Conservation (phyloP, 1,140 invertebrate genomes). For the Neodiprion lecontei region DNA sequence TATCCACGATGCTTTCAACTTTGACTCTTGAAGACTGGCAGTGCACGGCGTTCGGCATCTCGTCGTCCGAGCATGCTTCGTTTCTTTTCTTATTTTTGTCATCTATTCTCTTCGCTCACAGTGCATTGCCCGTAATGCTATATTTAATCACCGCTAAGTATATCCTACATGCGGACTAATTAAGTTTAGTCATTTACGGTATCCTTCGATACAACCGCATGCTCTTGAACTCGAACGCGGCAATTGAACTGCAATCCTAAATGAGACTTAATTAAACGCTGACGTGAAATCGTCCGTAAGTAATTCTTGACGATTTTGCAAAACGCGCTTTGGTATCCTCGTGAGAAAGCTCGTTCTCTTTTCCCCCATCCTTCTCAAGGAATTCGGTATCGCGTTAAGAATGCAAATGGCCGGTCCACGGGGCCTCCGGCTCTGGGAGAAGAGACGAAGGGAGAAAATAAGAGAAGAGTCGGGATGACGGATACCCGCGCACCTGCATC, state of each 20-base stretch:
- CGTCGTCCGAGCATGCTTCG: background rate
- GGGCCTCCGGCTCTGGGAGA: background rate
- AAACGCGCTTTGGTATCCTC: background rate
- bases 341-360: background rate
- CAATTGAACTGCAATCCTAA: too few species aligned
- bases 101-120: too few species aligned
- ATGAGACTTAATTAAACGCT: too few species aligned
- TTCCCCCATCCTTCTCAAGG: background rate
- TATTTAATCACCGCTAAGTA: too few species aligned
- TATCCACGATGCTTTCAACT: background rate
- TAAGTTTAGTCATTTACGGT: too few species aligned
- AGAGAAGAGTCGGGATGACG: background rate
- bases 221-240: too few species aligned
- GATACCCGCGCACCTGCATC: background rate
- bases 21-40: background rate
- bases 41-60: too few species aligned
- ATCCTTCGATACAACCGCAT: too few species aligned
- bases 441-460: background rate
- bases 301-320: background rate
- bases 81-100: background rate
- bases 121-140: too few species aligned
- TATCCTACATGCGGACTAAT: too few species aligned
- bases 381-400: background rate
- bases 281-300: too few species aligned
- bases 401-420: conserved; percentile 6